phyloP scores from a whole-genome alignment of 2,888 invertebrate genomes.

The Cerastis leucographa region DNA sequence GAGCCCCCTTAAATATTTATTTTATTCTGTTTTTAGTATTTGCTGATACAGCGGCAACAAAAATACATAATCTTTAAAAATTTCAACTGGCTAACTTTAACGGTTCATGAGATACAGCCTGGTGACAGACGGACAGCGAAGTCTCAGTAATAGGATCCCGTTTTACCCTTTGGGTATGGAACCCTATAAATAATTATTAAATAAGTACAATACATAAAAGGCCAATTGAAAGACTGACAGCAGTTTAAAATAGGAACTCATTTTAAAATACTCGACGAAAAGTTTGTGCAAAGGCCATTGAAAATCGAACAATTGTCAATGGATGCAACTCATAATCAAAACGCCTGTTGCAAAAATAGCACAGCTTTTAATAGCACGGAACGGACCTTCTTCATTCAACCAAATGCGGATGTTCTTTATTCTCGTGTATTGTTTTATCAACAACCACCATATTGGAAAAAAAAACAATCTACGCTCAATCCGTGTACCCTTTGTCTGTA shows the following conservation, averaged over 20 bases:
- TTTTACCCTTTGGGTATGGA: no score
- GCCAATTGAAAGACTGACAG: not conserved
- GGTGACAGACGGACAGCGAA: no score
- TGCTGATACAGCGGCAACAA: no score
- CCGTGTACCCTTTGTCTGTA: not conserved
- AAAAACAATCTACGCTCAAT: not conserved
- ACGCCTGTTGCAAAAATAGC: slow-evolving; percentile 34
- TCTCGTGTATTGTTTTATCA: slow-evolving; percentile 35
- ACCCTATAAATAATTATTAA: not conserved
- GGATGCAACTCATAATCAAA: slow-evolving; percentile 18
- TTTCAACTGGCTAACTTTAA: no score
- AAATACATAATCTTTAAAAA: no score
- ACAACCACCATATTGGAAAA: slow-evolving; percentile 16
- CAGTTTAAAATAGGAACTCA: slow-evolving; percentile 19
- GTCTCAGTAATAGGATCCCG: no score
- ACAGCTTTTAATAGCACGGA: slow-evolving; percentile 23
- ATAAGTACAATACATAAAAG: not conserved
- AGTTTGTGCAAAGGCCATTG: slow-evolving; percentile 1
- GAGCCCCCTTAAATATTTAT: no score
- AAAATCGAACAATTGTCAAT: slow-evolving; percentile 27
- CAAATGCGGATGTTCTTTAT: slow-evolving; percentile 39
- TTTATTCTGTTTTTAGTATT: no score
- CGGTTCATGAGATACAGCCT: no score
- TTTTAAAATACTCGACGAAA: not conserved
- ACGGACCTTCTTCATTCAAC: slow-evolving; percentile 38